Evolutionary conservation across 2,797 vertebrate species (phyloP), one percentile per base, ranked within the genome.

Genomic region (Pagetopsis macropterus): DNA sequence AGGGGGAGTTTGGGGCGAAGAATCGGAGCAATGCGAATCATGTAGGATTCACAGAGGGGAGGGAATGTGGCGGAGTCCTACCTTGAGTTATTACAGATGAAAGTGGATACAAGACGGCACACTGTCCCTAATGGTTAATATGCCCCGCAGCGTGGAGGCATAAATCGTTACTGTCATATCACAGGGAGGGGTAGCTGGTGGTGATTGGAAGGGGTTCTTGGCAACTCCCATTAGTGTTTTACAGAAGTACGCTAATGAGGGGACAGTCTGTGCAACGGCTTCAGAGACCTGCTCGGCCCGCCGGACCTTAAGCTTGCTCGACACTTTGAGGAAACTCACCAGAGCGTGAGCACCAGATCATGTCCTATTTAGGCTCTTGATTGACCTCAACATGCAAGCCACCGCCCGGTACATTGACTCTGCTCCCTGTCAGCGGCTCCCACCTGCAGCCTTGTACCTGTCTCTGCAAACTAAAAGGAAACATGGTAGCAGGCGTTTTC

Each of bases 81-180:
- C 74, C 69, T 78, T 85, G 76, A 82, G 81, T 89, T 93, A 91
- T 93, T 89, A 88, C 82, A 88, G 80, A 87, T 85, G 84, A 91
- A 92, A 87, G 76, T 85, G 81, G 82, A 84, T 90, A 90, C 83
- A 76, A 89, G 89, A 87, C 61, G 41, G 78, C 84, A 51, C 81
- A 73, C 75, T 87, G 71, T 90, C 85, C 88, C 73, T 77, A 89
- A 87, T 81, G 82, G 75, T 83, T 87, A 87, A 90, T 89, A 87
- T 79, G 83, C 82, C 76, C 89, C 64, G 66, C 79, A 73, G 84
- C 59, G 13, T 65, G 58, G 65, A 76, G 59, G 65, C 70, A 91
- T 90, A 83, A 88, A 89, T 90, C 86, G 23, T 83, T 71, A 45
- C 72, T 84, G 84, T 90, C 88, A 83, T 75, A 83, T 89, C 78